phyloP scores from a whole-genome alignment of 2,888 invertebrate genomes.

The Erpobdella octoculata region DNA sequence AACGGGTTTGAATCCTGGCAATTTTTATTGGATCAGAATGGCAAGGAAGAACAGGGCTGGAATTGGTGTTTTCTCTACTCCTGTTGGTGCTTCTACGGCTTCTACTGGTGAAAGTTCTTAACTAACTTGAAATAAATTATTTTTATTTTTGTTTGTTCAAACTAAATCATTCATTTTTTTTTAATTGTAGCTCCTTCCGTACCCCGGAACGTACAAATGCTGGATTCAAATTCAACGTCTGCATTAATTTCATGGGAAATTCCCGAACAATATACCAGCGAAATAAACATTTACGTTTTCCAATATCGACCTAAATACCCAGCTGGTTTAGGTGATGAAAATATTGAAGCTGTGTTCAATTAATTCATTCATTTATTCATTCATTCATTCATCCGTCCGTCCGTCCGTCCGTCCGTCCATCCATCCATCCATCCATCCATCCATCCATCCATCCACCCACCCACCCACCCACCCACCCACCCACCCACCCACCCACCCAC shows the following conservation, averaged over 20 bases:
- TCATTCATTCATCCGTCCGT: no score
- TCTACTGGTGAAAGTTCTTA: slow-evolving; percentile 25
- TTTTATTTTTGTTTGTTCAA: neutral
- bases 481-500: no score
- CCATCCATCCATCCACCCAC: no score
- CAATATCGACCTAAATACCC: slow-evolving; percentile 19
- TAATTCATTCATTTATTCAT: neutral
- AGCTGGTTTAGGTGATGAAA: neutral
- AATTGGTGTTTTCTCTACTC: slow-evolving; percentile 24
- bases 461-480: no score
- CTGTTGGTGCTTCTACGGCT: slow-evolving; percentile 24
- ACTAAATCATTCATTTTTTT: neutral
- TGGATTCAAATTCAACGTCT: neutral
- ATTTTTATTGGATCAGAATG: slow-evolving; percentile 30
- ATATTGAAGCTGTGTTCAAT: neutral
- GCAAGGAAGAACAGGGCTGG: slow-evolving; percentile 32
- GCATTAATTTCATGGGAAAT: slow-evolving; percentile 18
- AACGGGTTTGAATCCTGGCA: slow-evolving; percentile 25
- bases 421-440: no score
- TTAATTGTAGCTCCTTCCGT: neutral
- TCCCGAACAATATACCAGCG: neutral
- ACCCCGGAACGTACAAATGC: slow-evolving; percentile 8
- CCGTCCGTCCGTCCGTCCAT: no score
- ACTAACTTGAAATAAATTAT: neutral
- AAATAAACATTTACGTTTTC: slow-evolving; percentile 4